Base-by-base conservation (phyloP, 2,113 vertebrate genomes). In the Shinisaurus crocodilurus region DNA sequence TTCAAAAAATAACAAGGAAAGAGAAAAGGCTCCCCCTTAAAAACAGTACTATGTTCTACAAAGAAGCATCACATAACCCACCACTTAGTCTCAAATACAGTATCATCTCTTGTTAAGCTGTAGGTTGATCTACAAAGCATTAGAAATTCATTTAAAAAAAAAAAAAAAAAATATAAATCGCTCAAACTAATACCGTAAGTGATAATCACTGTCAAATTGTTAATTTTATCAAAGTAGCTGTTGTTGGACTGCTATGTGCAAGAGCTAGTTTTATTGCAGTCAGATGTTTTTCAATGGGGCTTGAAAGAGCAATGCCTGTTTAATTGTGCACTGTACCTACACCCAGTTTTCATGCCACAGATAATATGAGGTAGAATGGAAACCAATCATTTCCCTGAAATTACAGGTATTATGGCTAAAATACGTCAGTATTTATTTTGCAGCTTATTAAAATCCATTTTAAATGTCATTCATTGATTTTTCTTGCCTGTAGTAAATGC, bases 351-450 rank as follows among this genome's bases (percentile, higher is more conserved):
- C 40, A 67, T 23, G 10, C 25, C 27, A 29, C n/a, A 70, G 23
- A 69, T 37, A 32, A 75, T 20, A 23, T 50, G 32, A 85, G 50
- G 12, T 23, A 10, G 2, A 18, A 5, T 34, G n/a, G 27, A 40
- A 88, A 37, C 18, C 18, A 88, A 32, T 45, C 29, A 29, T 54
- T 37, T 79, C 40, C 23, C n/a, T 90, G 48, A 72, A 69, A 1
- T 57, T 57, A 45, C 23, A 50, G 77, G 13, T 70, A 57, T 32
- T 80, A 43, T 10, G 37, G 34, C 0, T 76, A 25, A 91, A 29
- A 67, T 82, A 8, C 0, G 7, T 15, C 0, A 0, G 34, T 29
- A 50, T 40, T 2, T 43, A 23, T 27, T 75, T 57, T 8, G 18
- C 20, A 80, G 60, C 32, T 65, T 40, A 57, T 75, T 86, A 75